These are phyloP conservation scores for Apostichopus californicus DNA, from an alignment of 35 echinoderm and acorn worm species.

Conservation along the genomic window DNA sequence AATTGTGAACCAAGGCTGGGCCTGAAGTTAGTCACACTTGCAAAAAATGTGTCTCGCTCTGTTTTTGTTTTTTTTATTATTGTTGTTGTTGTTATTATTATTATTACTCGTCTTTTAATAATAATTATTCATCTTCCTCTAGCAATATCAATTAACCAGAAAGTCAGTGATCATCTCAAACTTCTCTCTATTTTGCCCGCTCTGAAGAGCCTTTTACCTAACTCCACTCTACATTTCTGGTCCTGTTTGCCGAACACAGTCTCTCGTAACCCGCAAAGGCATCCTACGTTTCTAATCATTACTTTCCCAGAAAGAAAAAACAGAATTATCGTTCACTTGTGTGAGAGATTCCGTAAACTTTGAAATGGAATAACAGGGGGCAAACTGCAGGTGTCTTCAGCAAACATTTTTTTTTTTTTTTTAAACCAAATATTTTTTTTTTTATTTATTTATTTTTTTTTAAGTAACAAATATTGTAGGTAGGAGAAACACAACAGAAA, in stretches of 20 bases:
- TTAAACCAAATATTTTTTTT: not conserved
- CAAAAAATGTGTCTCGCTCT: too few relatives aligned
- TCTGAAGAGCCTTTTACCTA: constrained; percentile 16
- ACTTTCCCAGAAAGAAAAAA: not conserved
- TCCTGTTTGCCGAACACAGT: not conserved
- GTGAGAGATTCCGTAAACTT: not conserved
- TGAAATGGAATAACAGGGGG: constrained; percentile 13
- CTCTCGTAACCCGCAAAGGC: not conserved
- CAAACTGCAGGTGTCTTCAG: constrained; percentile 45
- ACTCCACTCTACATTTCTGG: not conserved
- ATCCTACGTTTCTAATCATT: not conserved
- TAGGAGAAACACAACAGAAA: not conserved
- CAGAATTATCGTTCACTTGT: not conserved
- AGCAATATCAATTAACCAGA: constrained; percentile 10
- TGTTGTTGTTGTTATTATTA: too few relatives aligned
- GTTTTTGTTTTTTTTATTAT: too few relatives aligned
- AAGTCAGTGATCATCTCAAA: not conserved
- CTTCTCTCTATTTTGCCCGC: not conserved
- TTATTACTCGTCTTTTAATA: not conserved
- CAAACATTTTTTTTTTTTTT: constrained; percentile 25
- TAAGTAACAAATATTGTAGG: constrained; percentile 15
- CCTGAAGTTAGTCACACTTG: too few relatives aligned
- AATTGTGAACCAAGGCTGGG: not conserved
- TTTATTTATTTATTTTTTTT: too few relatives aligned
- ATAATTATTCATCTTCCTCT: constrained; percentile 10